Percentiles rank a stretch among this genome's conserved stretches.
These are phyloP conservation scores for Myrmecophaga tridactyla DNA, from an alignment of 2,113 vertebrate genomes.

Conservation along the genomic window DNA sequence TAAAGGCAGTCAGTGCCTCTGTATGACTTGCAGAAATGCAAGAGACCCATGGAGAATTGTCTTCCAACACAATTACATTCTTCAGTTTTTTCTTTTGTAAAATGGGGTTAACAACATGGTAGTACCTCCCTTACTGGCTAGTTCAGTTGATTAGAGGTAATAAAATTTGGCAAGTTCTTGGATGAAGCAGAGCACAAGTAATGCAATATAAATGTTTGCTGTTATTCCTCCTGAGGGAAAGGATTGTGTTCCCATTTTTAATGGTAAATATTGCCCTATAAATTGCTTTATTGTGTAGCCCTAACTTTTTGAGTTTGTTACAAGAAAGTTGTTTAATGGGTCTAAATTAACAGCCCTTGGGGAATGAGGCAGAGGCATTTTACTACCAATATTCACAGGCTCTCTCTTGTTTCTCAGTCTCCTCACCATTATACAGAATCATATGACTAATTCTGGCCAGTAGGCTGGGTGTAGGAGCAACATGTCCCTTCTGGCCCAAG, in stretches of 20 bases:
- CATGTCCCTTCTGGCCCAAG: not conserved
- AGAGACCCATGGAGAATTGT: not conserved
- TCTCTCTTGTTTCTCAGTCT: not conserved
- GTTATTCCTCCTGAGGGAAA: not conserved
- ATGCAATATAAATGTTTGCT: not conserved
- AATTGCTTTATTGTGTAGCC: not conserved
- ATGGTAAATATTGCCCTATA: constrained; percentile 1
- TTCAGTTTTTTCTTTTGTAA: not conserved
- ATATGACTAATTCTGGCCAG: not conserved
- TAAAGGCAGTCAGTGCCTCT: not conserved
- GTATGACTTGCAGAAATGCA: not conserved
- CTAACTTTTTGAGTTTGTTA: constrained; percentile 6
- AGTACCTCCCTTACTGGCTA: not conserved
- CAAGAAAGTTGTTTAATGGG: not conserved
- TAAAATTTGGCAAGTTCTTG: not conserved
- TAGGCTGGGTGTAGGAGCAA: not conserved
- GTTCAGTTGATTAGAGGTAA: not conserved
- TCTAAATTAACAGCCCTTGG: not conserved
- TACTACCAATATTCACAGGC: not conserved
- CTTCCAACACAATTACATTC: not conserved
- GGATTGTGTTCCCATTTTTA: not conserved
- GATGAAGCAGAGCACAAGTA: not conserved
- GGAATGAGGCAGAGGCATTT: not conserved
- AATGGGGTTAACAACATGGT: too few species aligned
- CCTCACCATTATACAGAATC: not conserved